Base-by-base conservation (phyloP, 2,113 vertebrate species). In the Dasyornis broadbenti region DNA sequence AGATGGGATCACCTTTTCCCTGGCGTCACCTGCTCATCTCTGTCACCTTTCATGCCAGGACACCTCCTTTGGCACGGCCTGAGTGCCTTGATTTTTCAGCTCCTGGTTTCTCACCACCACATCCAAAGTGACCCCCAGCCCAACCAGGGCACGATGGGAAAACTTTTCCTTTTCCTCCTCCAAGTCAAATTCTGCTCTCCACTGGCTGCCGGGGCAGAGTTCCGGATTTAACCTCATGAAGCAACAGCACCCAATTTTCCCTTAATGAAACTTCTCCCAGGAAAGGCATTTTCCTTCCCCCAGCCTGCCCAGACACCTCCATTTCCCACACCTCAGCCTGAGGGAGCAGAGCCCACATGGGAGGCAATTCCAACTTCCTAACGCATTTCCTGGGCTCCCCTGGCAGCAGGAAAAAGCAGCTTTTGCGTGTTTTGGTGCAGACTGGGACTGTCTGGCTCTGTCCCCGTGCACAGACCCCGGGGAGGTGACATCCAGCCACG, bases 381-480 rank as follows among this genome's bases (percentile, higher is more conserved):
- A 52, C 0, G 0, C 10, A 26, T 56, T 60, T 65, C 40, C 40
- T 14, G 44, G 35, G 33, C 68, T 94, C 47, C 86, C 77, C 23
- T 70, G 80, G 42, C 49, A 44, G 39, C 6, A 60, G 88, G 2
- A 37, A 31, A 27, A 59, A 63, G 42, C 39, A 39, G 76, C 6
- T 73, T 61, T 45, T 52, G 47, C 4, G 0, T 31, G 57, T 53
- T 33, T 20, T 12, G 13, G 60, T 27, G 40, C 80, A 78, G 72
- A 70, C 9, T 22, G 5, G 73, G 72, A 11, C 68, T 79, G 92
- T 40, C 63, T 78, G 86, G 50, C 60, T 39, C 71, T 78, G 82
- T 83, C 23, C 3, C 35, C 1, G 0, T 6, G 39, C 13, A 0
- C 19, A 42, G 60, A 19, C 27, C 60, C 69, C 0, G 0, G 31